Conservation (phyloP, 2,888 invertebrate genomes). For the Drosophila nr. perissopoda region DNA sequence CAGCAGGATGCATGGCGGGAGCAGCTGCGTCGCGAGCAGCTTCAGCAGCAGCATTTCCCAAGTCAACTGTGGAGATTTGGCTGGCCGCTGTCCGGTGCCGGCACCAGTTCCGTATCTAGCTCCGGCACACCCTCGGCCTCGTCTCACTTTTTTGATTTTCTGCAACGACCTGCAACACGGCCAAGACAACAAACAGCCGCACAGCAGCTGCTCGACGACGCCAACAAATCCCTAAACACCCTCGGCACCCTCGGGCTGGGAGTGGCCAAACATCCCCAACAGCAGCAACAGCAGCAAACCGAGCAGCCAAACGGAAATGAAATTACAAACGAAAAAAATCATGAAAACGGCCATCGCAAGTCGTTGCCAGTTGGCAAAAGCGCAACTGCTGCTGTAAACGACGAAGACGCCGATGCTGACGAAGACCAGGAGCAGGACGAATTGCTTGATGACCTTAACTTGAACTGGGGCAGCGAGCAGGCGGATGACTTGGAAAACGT, state of each 20-base stretch:
- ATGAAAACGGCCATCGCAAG: conserved; percentile 58
- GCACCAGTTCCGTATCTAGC: not conserved
- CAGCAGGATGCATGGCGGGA: conserved; percentile 48
- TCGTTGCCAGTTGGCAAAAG: conserved; percentile 39
- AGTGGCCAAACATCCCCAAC: conserved; percentile 48
- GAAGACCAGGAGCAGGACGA: conserved; percentile 32
- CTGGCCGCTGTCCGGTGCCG: conserved; percentile 49
- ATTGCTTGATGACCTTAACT: conserved; percentile 39
- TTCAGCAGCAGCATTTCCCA: conserved; percentile 66
- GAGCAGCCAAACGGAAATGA: conserved; percentile 70
- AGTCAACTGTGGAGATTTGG: conserved; percentile 66
- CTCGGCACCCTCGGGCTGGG: conserved; percentile 32
- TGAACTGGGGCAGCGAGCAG: conserved; percentile 53
- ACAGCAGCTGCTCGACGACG: conserved; percentile 53
- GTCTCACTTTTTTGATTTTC: conserved; percentile 66
- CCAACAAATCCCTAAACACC: conserved; percentile 68
- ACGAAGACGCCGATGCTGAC: conserved; percentile 34
- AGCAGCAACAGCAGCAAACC: conserved; percentile 25
- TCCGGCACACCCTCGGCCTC: conserved; percentile 21
- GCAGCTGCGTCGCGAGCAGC: conserved; percentile 55
- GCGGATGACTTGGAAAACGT: conserved; percentile 34
- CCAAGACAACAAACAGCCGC: conserved; percentile 26
- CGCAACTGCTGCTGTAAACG: conserved; percentile 32
- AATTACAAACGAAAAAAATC: conserved; percentile 73
- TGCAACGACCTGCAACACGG: conserved; percentile 50